Evolutionary conservation across 2,113 vertebrate species (phyloP).

Genomic region (Nyctibius bracteatus): DNA sequence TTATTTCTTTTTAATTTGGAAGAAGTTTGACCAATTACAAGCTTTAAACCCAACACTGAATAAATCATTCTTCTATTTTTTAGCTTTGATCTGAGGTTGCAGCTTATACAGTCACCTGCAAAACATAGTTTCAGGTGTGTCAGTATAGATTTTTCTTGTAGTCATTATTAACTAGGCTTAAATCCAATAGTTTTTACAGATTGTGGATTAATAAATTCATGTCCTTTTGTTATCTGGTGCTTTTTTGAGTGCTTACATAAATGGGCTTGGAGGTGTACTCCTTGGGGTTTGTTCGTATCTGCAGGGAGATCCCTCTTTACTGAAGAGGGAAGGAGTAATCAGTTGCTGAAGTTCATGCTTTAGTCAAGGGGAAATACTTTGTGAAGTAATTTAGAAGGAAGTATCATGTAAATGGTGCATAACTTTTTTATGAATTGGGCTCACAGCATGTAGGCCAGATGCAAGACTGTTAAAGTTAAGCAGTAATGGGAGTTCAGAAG

Average conservation of each 20-base stretch:
- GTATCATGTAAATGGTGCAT: conserved; percentile 9
- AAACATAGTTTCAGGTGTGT: not conserved
- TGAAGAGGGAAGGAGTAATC: not conserved
- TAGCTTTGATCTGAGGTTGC: not conserved
- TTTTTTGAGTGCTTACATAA: not conserved
- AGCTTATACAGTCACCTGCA: not conserved
- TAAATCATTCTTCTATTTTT: not conserved
- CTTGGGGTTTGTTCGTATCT: not conserved
- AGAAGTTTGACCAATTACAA: not conserved
- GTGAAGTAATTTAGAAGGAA: conserved; percentile 20
- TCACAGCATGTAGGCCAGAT: conserved; percentile 56
- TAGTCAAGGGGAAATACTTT: not conserved
- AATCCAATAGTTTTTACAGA: not conserved
- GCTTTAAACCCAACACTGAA: not conserved
- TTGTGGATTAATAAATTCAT: not conserved
- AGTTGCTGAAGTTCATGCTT: not conserved
- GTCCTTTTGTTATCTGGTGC: not conserved
- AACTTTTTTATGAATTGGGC: conserved; percentile 58
- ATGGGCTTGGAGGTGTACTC: not conserved
- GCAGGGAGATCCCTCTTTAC: not conserved
- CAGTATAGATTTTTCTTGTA: not conserved
- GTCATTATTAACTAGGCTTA: not conserved
- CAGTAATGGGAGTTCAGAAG: conserved; percentile 44
- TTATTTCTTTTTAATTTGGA: not conserved
- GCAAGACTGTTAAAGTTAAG: conserved; percentile 30